Evolutionary conservation across 1,140 invertebrate species (phyloP), one percentile per base, ranked within the genome.

Genomic region (Drosophila hydei): DNA sequence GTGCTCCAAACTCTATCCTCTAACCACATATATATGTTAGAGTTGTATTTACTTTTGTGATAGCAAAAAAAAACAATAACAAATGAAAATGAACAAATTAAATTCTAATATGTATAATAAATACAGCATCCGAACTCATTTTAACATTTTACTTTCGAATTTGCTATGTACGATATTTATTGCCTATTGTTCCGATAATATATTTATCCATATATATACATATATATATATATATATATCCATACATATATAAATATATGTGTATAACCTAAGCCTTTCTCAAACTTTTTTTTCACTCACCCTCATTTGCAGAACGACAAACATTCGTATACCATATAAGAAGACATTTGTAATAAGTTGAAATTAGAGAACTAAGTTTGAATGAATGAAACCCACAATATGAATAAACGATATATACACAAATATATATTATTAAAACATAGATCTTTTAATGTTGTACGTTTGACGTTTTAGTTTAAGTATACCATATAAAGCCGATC

Each of bases 21-120:
- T 76, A 36, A 43, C 54, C 43, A 30, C 12, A 6, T 16, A 11
- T 16, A 38, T 36, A 45, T 64, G 73, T 84, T 88, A 65, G 78
- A 85, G 78, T 77, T 85, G 83, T 85, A 85, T 85, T 85, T 85
- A 85, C 81, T 87, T 85, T 85, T 85, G 81, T 85, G 81, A 85
- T 85, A 85, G 77, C 71, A 62, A 81, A 81, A 75, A 81, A 85
- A 85, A 33, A 30, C 8, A 33, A 33, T 77, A 88, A 88, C 87
- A 84, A 84, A 72, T 42, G 38, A 79, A 69, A 69, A 85, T 73
- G 84, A 84, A 73, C 58, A 67, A 77, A 75, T 77, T 81, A 77
- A 60, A 69, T 69, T 55, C 50, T 62, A 71, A 51, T 54, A 73
- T 63, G 25, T 33, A 56, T 72, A 63, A 45, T 64, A 62, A 63